Percentiles rank a stretch among this genome's conserved stretches.
Evolutionary conservation across 2,797 vertebrate genomes (phyloP).

Genomic region (Calcarius lapponicus): DNA sequence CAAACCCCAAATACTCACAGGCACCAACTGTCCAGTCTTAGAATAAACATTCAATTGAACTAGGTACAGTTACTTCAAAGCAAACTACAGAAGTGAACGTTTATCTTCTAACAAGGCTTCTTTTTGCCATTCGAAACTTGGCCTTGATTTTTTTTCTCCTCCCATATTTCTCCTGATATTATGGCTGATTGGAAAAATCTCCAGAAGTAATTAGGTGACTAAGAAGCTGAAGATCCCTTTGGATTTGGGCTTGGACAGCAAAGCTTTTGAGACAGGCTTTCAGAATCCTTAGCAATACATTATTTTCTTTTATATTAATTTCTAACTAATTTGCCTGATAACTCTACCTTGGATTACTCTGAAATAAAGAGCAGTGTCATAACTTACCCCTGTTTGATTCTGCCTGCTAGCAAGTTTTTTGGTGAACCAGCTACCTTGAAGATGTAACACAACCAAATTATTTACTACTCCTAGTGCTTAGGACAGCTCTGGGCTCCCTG

Average conservation of each 20-base stretch:
- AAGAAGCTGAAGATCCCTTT: not conserved
- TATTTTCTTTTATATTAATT: not conserved
- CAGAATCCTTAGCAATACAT: not conserved
- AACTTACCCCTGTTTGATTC: not conserved
- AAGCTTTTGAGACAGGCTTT: not conserved
- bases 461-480: not conserved
- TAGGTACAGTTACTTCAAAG: not conserved
- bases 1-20: not conserved
- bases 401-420: not conserved
- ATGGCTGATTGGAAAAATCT: not conserved
- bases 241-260: not conserved
- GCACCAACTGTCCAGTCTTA: not conserved
- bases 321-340: not conserved
- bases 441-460: not conserved
- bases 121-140: slow-evolving; percentile 9
- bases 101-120: not conserved
- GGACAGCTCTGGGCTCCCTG: not conserved
- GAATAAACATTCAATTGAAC: not conserved
- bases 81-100: not conserved
- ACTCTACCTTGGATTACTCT: not conserved
- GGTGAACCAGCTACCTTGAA: not conserved
- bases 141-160: not conserved
- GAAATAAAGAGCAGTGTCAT: not conserved
- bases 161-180: not conserved
- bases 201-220: not conserved